Evolutionary conservation across 2,888 invertebrate genomes (phyloP), one percentile per base, ranked within the genome.

Genomic region (Limnephilus lunatus): DNA sequence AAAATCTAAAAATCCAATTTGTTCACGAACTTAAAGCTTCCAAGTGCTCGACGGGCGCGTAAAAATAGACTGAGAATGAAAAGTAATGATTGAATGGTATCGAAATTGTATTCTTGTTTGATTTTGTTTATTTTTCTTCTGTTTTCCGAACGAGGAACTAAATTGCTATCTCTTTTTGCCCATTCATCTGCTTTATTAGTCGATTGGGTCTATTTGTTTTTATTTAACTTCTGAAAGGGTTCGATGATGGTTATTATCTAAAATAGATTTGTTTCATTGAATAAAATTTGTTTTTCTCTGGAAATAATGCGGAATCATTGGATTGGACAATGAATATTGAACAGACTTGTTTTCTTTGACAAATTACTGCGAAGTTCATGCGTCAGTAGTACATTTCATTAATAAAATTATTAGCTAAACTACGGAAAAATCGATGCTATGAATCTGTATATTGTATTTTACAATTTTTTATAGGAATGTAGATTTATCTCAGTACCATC

Each of bases 1-100:
- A 86, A 48, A 86, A 44, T 86, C 86, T 30, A 32, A 83, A 83
- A 83, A 39, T 32, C 83, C 68, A 68, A 68, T 68, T 68, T 68
- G 68, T n/a, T 68, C 25, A n/a, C 25, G 25, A 68, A 68, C 68
- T 68, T 68, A 25, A 68, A 25, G 19, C 25, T n/a, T 25, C 68
- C 2, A n/a, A 68, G 68, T n/a, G 25, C 68, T 68, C 53, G 19
- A 68, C 53, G 53, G 53, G 53, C 19, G 68, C 68, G 68, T 68
- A 68, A 68, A 68, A 68, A 68, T 68, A 68, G 68, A 9, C 68
- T n/a, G 25, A 9, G 25, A 68, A 68, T 68, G 68, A 68, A 68
- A 68, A 68, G 9, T 68, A 68, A 68, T 68, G 68, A 68, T 68
- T 2, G 68, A 68, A 68, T 68, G 9, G n/a, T 68, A 25, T n/a